A percentile compares a stretch with the other conserved stretches of the same genome.
Conservation (phyloP, 2,113 vertebrate species). For the Paratilapia polleni region DNA sequence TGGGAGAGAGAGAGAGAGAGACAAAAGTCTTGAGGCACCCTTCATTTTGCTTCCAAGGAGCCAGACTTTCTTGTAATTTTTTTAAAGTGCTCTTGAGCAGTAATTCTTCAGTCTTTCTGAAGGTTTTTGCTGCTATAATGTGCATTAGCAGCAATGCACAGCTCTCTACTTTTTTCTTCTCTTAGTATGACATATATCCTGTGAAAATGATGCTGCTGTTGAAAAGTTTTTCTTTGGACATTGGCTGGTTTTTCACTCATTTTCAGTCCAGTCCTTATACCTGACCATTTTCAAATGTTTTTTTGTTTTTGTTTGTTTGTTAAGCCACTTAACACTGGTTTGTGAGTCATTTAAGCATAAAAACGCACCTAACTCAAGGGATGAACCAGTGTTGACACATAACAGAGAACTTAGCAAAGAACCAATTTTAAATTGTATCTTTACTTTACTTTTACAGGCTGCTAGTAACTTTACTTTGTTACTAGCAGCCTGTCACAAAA, state of each 20-base stretch:
- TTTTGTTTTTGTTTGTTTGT: neutral
- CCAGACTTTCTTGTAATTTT: neutral
- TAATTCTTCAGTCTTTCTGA: neutral
- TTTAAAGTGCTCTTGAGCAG: neutral
- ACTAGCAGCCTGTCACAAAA: neutral
- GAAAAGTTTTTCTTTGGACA: neutral
- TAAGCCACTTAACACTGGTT: neutral
- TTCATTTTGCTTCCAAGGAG: too few relatives aligned
- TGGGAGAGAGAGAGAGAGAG: too few relatives aligned
- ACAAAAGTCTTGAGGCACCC: too few relatives aligned
- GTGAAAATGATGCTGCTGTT: constrained; percentile 37
- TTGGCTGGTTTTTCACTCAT: neutral
- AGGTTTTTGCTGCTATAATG: constrained; percentile 22
- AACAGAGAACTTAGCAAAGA: neutral
- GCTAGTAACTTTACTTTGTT: too few relatives aligned
- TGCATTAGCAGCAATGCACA: constrained; percentile 32
- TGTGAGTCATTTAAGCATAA: neutral
- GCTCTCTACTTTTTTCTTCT: constrained; percentile 5
- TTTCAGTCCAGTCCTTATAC: neutral
- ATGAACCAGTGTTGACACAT: accelerated
- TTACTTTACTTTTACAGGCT: too few relatives aligned
- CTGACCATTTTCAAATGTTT: neutral
- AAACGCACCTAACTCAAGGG: too few relatives aligned
- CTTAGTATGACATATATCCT: constrained; percentile 14
- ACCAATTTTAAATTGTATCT: neutral